Percentiles rank a stretch among this genome's conserved stretches.
Conservation (phyloP, 2,797 vertebrate genomes). For the Molossus molossus region DNA sequence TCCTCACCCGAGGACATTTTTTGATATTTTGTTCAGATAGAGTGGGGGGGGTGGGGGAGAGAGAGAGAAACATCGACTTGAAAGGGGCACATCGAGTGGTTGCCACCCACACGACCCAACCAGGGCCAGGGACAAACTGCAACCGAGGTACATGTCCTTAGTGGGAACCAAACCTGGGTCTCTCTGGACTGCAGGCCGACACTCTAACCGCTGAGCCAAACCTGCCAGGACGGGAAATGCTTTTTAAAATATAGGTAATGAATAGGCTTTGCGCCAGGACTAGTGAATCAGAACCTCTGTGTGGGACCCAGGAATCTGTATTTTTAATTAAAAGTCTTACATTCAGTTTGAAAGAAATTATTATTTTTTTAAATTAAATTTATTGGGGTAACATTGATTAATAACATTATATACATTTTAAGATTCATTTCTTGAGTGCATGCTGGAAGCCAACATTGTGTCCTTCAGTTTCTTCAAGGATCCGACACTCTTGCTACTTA, state of each 20-base stretch:
- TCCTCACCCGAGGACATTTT: no score
- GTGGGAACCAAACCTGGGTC: no score
- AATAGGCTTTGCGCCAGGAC: neutral
- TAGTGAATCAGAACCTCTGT: constrained; percentile 1
- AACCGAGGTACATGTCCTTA: no score
- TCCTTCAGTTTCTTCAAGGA: neutral
- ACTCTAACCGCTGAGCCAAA: no score
- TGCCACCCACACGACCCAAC: no score
- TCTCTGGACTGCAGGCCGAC: no score
- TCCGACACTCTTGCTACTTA: neutral
- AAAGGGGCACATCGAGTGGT: no score
- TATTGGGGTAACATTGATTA: neutral
- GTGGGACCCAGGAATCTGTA: neutral
- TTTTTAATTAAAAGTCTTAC: constrained; percentile 30
- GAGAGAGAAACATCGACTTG: no score
- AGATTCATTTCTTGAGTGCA: neutral
- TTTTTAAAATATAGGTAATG: neutral
- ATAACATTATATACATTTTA: neutral
- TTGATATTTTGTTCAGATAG: no score
- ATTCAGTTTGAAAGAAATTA: constrained; percentile 10
- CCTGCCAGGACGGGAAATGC: neutral
- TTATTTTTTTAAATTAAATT: neutral
- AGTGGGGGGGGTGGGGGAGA: no score
- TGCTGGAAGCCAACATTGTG: neutral
- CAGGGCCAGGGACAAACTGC: no score